phyloP scores from a whole-genome alignment of 2,888 invertebrate genomes.

The Watsonalla cultraria region DNA sequence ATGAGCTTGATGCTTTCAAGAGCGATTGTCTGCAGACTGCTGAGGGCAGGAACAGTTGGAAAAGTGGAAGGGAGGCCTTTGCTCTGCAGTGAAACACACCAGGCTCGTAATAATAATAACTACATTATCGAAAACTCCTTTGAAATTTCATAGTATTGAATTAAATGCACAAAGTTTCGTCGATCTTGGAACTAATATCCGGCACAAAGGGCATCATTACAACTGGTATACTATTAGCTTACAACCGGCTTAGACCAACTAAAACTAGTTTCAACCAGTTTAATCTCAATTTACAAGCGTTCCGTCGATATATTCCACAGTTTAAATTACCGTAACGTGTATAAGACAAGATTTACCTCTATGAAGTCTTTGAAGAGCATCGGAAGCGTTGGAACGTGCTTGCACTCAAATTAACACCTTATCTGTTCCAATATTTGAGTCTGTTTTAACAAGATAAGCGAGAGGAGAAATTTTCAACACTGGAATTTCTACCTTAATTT shows the following conservation, averaged over 20 bases:
- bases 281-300: constrained; percentile 11
- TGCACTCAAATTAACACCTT: neutral
- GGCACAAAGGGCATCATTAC: neutral
- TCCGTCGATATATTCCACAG: constrained; percentile 16
- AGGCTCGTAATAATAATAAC: no score
- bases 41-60: no score
- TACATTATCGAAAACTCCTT: neutral
- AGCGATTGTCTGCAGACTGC: no score
- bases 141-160: neutral
- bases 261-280: constrained; percentile 6
- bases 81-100: no score
- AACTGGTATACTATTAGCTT: neutral
- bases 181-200: neutral
- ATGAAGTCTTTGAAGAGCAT: neutral
- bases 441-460: neutral
- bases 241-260: neutral
- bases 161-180: neutral
- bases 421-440: neutral
- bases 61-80: no score
- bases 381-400: neutral
- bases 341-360: neutral
- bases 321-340: constrained; percentile 15
- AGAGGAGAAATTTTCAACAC: neutral
- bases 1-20: no score
- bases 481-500: constrained; percentile 4